These are phyloP conservation scores for Virgularia gustaviana DNA, from an alignment of 92 coral and sea anemone species.

Conservation along the genomic window DNA sequence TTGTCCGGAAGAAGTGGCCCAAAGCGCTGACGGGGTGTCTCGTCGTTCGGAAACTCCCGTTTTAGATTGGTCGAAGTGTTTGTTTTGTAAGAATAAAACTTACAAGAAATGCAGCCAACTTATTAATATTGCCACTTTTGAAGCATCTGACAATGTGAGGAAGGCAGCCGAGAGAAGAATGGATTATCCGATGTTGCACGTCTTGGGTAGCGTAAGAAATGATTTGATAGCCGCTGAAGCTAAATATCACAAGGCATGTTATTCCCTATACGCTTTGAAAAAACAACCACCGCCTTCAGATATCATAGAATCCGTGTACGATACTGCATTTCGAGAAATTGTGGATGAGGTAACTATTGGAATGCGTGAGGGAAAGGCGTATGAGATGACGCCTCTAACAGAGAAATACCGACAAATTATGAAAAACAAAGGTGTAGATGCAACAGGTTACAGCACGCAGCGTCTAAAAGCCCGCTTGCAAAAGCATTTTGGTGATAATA, in stretches of 20 bases:
- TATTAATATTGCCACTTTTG: constrained; percentile 10
- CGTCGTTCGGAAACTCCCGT: constrained; percentile 13
- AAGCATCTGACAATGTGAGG: constrained; percentile 13
- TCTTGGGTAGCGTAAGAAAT: constrained; percentile 15
- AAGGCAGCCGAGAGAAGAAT: constrained; percentile 30
- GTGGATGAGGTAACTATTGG: constrained; percentile 15
- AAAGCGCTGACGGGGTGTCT: not conserved
- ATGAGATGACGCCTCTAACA: constrained; percentile 52
- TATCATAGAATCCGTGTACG: constrained; percentile 15
- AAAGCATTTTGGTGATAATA: constrained; percentile 26
- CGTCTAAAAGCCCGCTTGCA: constrained; percentile 37
- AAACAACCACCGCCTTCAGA: too few species aligned
- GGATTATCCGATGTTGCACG: constrained; percentile 25
- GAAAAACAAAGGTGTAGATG: constrained; percentile 35
- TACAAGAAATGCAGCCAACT: constrained; percentile 20
- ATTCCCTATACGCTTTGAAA: too few species aligned
- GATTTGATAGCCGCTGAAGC: constrained; percentile 26
- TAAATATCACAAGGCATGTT: constrained; percentile 37
- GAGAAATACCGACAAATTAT: constrained; percentile 16
- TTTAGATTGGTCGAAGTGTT: constrained; percentile 38
- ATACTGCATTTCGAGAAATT: constrained; percentile 44
- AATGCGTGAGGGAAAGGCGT: constrained; percentile 39
- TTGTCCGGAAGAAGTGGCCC: not conserved
- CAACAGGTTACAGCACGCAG: constrained; percentile 44
- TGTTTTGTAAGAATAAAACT: constrained; percentile 23